Conservation (phyloP, 2,888 invertebrate genomes). For the Deroplatys truncata region DNA sequence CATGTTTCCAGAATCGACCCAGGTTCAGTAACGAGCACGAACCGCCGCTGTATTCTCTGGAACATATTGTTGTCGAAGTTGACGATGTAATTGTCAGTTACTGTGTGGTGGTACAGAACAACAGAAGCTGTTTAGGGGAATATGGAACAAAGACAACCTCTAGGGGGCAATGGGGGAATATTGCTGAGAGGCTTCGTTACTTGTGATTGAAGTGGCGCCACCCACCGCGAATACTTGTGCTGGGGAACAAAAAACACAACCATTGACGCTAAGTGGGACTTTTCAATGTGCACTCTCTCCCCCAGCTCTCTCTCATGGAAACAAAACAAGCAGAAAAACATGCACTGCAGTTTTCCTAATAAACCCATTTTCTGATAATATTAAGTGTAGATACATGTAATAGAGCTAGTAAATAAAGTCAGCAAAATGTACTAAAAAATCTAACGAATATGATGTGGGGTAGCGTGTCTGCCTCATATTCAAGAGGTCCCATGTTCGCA, state of each 20-base stretch:
- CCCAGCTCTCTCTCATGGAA: neutral
- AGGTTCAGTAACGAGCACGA: neutral
- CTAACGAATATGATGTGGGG: too few relatives aligned
- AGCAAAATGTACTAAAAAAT: too few relatives aligned
- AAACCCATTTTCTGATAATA: too few relatives aligned
- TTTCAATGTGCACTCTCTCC: neutral
- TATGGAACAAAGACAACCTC: neutral
- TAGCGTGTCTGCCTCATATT: too few relatives aligned
- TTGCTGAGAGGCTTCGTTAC: conserved; percentile 3
- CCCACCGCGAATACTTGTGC: neutral
- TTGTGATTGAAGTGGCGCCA: conserved; percentile 11
- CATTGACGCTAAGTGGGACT: neutral
- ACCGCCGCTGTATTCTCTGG: neutral
- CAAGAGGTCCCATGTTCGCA: too few relatives aligned
- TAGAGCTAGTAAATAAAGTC: too few relatives aligned
- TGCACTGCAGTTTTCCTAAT: too few relatives aligned
- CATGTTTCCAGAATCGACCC: too few relatives aligned
- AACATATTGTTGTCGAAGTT: neutral
- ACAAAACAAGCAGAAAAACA: neutral
- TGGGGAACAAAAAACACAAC: neutral
- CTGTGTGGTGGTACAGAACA: neutral
- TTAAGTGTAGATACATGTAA: too few relatives aligned
- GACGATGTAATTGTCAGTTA: neutral
- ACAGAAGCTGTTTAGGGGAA: neutral
- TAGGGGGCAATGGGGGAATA: neutral